Conservation (phyloP, 2,113 vertebrate species). For the Prunella himalayana region DNA sequence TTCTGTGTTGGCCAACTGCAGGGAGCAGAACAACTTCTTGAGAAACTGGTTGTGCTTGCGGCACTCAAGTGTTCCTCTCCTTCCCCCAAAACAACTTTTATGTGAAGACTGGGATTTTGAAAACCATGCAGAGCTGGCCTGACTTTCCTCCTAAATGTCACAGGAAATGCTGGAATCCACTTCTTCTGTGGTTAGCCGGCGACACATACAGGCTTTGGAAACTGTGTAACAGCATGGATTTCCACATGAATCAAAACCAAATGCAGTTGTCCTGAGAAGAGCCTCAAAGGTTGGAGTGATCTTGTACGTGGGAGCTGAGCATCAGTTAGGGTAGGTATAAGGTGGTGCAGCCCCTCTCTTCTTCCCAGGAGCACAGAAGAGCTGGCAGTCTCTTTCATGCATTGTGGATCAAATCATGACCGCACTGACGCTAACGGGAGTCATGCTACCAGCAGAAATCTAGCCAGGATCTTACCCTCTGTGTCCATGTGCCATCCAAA, state of each 20-base stretch:
- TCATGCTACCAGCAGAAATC: neutral
- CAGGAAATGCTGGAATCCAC: neutral
- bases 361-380: neutral
- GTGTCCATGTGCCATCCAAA: neutral
- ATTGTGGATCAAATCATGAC: neutral
- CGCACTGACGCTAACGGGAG: neutral
- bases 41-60: neutral
- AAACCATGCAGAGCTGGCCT: constrained; percentile 18
- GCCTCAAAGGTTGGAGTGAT: neutral
- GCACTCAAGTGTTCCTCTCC: neutral
- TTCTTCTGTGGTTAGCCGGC: neutral
- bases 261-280: neutral
- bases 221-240: neutral
- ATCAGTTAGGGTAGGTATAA: neutral
- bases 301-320: neutral
- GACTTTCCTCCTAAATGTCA: constrained; percentile 36
- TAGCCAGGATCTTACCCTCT: neutral
- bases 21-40: neutral
- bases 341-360: neutral
- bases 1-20: neutral
- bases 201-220: constrained; percentile 26
- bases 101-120: constrained; percentile 38
- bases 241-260: constrained; percentile 16
- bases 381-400: neutral
- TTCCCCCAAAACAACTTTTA: constrained; percentile 41